Conservation (phyloP, 2,113 vertebrate genomes). For the Synchiropus splendidus region DNA sequence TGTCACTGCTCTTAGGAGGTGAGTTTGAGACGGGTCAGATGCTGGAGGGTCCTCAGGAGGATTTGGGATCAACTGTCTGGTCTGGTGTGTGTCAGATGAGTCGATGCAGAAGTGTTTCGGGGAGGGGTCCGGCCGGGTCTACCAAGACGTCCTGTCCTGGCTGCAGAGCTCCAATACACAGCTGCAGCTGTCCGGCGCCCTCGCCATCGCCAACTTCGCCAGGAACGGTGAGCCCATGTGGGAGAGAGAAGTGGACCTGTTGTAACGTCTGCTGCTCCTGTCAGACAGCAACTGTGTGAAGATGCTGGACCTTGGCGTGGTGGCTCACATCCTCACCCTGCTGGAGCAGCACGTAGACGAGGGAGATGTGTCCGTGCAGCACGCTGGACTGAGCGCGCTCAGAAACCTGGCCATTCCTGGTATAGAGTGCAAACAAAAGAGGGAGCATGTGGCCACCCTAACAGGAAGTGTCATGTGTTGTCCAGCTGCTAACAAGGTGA, state of each 20-base stretch:
- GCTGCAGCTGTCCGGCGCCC: conserved; percentile 58
- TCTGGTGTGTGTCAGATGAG: conserved; percentile 51
- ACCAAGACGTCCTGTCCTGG: conserved; percentile 59
- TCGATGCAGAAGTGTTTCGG: conserved; percentile 67
- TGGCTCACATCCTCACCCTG: conserved; percentile 76
- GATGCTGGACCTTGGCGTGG: conserved; percentile 76
- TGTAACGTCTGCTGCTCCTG: conserved; percentile 7
- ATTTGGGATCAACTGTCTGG: background rate
- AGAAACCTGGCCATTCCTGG: conserved; percentile 79
- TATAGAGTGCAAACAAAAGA: conserved; percentile 21
- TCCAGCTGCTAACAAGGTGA: conserved; percentile 72
- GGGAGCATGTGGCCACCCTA: background rate
- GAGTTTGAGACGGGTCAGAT: conserved; percentile 13
- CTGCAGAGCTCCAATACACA: conserved; percentile 61
- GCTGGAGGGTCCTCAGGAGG: background rate
- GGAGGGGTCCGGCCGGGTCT: conserved; percentile 54
- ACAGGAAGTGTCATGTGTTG: conserved; percentile 4
- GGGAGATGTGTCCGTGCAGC: conserved; percentile 74
- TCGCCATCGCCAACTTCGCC: conserved; percentile 64
- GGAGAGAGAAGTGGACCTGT: too few species aligned
- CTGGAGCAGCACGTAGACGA: conserved; percentile 73
- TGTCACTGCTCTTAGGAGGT: conserved; percentile 81
- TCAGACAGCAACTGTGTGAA: conserved; percentile 78
- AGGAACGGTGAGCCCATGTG: conserved; percentile 41
- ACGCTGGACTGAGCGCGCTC: conserved; percentile 78